Conservation (phyloP, 2,797 vertebrate species). For the Diglossa cyanea region DNA sequence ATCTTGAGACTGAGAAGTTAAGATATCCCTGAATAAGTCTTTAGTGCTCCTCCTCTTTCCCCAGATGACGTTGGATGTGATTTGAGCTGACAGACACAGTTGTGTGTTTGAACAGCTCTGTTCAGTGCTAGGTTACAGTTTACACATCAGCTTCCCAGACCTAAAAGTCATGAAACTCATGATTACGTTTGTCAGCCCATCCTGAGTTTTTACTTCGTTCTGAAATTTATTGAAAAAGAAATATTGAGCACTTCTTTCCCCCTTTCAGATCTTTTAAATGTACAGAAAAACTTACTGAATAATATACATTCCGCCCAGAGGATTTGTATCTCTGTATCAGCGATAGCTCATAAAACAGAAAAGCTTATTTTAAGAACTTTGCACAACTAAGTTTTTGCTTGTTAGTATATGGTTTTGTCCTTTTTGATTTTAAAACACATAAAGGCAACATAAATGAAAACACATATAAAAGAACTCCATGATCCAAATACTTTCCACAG, state of each 20-base stretch:
- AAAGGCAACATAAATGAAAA: background rate
- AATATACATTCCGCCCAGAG: background rate
- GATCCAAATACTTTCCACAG: background rate
- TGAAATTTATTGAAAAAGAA: constrained; percentile 38
- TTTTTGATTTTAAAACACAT: constrained; percentile 8
- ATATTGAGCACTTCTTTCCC: background rate
- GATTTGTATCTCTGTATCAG: background rate
- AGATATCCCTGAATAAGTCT: constrained; percentile 23
- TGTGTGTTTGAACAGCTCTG: constrained; percentile 40
- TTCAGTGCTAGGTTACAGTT: constrained; percentile 23
- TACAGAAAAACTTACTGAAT: background rate
- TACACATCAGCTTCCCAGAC: constrained; percentile 19
- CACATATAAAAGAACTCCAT: background rate
- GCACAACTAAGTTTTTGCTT: background rate
- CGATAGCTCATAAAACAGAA: background rate
- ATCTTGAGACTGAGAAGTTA: background rate
- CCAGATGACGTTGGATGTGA: background rate
- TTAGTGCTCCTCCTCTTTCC: background rate
- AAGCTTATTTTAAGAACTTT: background rate
- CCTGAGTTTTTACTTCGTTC: constrained; percentile 29
- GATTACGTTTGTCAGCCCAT: constrained; percentile 57
- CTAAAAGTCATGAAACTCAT: background rate
- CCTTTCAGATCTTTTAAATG: background rate
- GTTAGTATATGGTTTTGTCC: background rate
- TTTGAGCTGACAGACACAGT: constrained; percentile 34